These are phyloP conservation scores for Poeciliopsis presidionis DNA, from an alignment of 2,797 vertebrate genomes.

Conservation along the genomic window DNA sequence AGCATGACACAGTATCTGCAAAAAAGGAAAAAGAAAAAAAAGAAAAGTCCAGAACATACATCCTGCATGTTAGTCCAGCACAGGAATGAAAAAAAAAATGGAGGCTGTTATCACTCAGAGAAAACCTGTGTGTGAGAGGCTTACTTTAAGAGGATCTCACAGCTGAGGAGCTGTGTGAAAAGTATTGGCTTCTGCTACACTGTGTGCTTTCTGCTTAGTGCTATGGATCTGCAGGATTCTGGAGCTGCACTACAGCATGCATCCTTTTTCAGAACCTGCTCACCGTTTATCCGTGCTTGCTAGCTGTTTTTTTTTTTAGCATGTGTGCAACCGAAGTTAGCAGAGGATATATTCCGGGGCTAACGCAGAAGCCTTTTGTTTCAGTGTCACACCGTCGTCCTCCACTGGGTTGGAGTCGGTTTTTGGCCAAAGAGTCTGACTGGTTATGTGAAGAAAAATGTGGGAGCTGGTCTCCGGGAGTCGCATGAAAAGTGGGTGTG, in stretches of 20 bases:
- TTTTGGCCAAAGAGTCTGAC: not conserved
- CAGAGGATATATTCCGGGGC: not conserved
- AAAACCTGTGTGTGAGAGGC: constrained; percentile 28
- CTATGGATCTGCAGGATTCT: constrained; percentile 9
- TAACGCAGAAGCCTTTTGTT: not conserved
- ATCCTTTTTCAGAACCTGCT: not conserved
- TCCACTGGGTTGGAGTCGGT: not conserved
- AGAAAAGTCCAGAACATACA: constrained; percentile 10
- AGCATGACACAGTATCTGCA: not conserved
- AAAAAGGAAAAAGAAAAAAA: no score
- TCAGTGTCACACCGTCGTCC: not conserved
- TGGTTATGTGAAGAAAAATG: not conserved
- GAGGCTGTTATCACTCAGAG: constrained; percentile 19
- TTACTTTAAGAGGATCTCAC: constrained; percentile 44
- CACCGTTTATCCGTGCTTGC: not conserved
- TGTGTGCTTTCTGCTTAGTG: constrained; percentile 7
- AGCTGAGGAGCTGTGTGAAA: constrained; percentile 19
- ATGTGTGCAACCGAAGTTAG: not conserved
- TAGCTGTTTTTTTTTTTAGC: not conserved
- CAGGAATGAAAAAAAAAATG: constrained; percentile 7
- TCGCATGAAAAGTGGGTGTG: no score
- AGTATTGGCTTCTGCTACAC: constrained; percentile 1
- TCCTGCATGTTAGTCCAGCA: constrained; percentile 10
- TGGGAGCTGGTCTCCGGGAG: not conserved
- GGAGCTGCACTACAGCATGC: not conserved